Percentiles rank a stretch among this genome's conserved stretches.
These are phyloP conservation scores for Andrena flavipes DNA, from an alignment of 2,888 invertebrate genomes.

Conservation along the genomic window DNA sequence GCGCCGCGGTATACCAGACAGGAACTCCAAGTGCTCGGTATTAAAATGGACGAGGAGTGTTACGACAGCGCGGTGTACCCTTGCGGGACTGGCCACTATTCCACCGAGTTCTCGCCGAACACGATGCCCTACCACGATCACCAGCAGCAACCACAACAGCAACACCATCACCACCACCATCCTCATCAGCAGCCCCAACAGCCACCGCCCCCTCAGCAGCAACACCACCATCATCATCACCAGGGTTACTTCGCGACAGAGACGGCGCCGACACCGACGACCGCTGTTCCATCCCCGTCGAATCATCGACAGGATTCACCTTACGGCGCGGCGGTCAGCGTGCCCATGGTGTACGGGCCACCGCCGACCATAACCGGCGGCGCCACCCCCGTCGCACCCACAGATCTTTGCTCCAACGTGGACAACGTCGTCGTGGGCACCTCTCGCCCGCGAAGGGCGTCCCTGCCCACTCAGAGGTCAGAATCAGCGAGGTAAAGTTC, in stretches of 20 bases:
- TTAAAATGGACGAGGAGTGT: constrained; percentile 95
- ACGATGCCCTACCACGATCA: constrained; percentile 79
- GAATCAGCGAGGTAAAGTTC: constrained; percentile 89
- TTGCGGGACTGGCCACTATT: constrained; percentile 76
- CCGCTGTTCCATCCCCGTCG: constrained; percentile 84
- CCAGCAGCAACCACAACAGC: constrained; percentile 84
- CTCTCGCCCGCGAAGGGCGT: constrained; percentile 90
- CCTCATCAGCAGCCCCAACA: constrained; percentile 71
- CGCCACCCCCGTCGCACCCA: constrained; percentile 85
- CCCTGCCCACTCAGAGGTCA: constrained; percentile 92
- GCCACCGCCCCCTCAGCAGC: constrained; percentile 79
- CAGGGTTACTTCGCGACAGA: constrained; percentile 78
- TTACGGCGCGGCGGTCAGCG: constrained; percentile 70
- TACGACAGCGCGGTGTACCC: constrained; percentile 86
- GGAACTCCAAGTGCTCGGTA: constrained; percentile 88
- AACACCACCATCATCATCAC: constrained; percentile 81
- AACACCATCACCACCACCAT: constrained; percentile 85
- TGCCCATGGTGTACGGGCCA: constrained; percentile 80
- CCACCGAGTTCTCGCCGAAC: constrained; percentile 75
- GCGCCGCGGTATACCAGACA: constrained; percentile 89
- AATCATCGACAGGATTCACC: constrained; percentile 79
- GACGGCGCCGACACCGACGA: constrained; percentile 73
- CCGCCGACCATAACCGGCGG: constrained; percentile 74
- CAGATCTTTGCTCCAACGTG: constrained; percentile 88
- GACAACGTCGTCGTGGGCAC: constrained; percentile 85